Percentiles rank a stretch among this genome's conserved stretches.
Conservation (phyloP, 2,113 vertebrate genomes). For the Hydropotes inermis region DNA sequence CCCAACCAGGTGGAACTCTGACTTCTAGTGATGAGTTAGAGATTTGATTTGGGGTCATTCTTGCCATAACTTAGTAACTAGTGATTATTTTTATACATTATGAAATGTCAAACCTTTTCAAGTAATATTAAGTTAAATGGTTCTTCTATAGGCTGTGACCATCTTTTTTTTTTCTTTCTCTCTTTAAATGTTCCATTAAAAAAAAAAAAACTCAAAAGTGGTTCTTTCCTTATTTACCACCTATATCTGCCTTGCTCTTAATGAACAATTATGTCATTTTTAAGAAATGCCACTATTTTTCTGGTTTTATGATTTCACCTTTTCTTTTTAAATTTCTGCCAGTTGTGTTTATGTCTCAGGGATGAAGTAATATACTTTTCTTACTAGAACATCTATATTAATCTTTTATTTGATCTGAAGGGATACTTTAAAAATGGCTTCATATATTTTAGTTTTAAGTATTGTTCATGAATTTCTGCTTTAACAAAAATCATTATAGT, state of each 20-base stretch:
- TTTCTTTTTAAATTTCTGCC: background rate
- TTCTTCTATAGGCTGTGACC: background rate
- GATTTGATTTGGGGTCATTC: background rate
- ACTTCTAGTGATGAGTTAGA: background rate
- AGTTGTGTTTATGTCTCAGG: slow-evolving; percentile 18
- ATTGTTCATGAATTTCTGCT: slow-evolving; percentile 30
- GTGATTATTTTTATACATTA: background rate
- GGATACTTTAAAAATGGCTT: background rate
- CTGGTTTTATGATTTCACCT: background rate
- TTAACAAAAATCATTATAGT: slow-evolving; percentile 44
- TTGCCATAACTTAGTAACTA: background rate
- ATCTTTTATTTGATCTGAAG: slow-evolving; percentile 33
- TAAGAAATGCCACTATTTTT: background rate
- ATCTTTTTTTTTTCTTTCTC: background rate
- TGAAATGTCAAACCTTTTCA: background rate
- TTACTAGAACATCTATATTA: background rate
- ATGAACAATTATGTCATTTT: background rate
- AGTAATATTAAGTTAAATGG: background rate
- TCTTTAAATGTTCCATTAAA: background rate
- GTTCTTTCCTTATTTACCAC: background rate
- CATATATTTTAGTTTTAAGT: slow-evolving; percentile 12
- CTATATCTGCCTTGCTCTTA: background rate
- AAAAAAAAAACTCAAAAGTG: background rate
- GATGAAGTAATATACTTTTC: background rate
- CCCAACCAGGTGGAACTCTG: background rate